Conservation (phyloP, 2,888 invertebrate species). For the Andrena minutula region DNA sequence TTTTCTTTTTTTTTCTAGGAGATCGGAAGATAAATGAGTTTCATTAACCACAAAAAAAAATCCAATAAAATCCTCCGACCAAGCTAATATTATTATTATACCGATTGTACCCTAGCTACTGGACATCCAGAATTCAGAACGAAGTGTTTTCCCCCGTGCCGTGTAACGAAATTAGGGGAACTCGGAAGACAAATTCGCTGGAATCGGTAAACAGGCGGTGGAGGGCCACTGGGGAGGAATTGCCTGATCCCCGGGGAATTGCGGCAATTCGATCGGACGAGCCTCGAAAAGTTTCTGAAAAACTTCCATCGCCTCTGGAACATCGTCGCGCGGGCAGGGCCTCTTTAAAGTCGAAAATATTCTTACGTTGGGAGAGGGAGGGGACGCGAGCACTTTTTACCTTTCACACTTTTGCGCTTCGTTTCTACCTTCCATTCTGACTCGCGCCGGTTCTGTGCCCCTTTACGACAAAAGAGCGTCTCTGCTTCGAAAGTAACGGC, state of each 20-base stretch:
- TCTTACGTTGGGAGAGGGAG: too few species aligned
- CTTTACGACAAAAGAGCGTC: background rate
- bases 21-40: too few species aligned
- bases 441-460: background rate
- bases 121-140: background rate
- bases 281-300: background rate
- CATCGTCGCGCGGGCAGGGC: background rate
- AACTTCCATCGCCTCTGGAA: background rate
- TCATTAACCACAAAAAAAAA: too few species aligned
- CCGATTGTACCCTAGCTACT: background rate
- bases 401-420: background rate
- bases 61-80: too few species aligned
- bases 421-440: background rate
- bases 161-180: conserved; percentile 26
- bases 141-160: conserved; percentile 10
- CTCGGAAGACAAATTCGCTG: conserved; percentile 19
- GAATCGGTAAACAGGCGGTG: conserved; percentile 25
- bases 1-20: too few species aligned
- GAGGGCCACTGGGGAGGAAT: conserved; percentile 6
- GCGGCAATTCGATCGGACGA: conserved; percentile 1
- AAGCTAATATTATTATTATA: too few species aligned
- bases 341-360: background rate
- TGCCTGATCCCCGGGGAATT: conserved; percentile 1
- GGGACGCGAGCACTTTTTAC: too few species aligned
- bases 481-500: background rate